Conservation (phyloP, 2,113 vertebrate genomes). For the Aramus guarauna region DNA sequence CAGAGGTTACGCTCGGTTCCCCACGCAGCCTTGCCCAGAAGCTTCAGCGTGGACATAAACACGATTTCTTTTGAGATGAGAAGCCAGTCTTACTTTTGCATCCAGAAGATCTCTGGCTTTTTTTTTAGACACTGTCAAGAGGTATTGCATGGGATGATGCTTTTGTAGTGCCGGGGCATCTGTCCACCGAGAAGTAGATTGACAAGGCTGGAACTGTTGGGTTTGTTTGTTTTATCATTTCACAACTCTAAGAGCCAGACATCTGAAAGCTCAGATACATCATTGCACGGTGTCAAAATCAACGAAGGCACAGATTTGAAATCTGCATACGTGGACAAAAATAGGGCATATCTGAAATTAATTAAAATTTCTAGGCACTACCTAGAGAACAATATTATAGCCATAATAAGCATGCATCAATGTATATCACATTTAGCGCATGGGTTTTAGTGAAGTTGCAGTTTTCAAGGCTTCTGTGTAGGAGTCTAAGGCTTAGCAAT, state of each 20-base stretch:
- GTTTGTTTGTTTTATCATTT: slow-evolving; percentile 37
- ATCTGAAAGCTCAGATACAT: slow-evolving; percentile 36
- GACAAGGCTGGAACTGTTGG: slow-evolving; percentile 30
- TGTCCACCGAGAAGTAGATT: slow-evolving; percentile 38
- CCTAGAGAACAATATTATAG: slow-evolving; percentile 12
- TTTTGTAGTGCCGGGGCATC: slow-evolving; percentile 25
- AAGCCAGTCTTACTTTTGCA: background rate
- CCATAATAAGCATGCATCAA: background rate
- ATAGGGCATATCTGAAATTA: slow-evolving; percentile 10
- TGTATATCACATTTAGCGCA: background rate
- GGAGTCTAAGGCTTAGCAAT: background rate
- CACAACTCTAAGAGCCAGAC: slow-evolving; percentile 45
- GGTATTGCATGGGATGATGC: background rate
- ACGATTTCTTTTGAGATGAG: fast-evolving
- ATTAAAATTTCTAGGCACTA: slow-evolving; percentile 18
- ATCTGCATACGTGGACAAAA: slow-evolving; percentile 54
- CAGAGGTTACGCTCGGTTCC: fast-evolving
- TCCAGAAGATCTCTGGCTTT: background rate
- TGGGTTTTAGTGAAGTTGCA: background rate
- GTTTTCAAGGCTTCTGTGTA: background rate
- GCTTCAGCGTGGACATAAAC: background rate
- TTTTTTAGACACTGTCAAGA: background rate
- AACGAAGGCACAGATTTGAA: slow-evolving; percentile 41
- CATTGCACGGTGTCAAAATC: slow-evolving; percentile 30
- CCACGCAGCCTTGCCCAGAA: background rate